Evolutionary conservation across 2,113 vertebrate genomes (phyloP), one percentile per base, ranked within the genome.

Genomic region (Tychaedon coryphoeus): DNA sequence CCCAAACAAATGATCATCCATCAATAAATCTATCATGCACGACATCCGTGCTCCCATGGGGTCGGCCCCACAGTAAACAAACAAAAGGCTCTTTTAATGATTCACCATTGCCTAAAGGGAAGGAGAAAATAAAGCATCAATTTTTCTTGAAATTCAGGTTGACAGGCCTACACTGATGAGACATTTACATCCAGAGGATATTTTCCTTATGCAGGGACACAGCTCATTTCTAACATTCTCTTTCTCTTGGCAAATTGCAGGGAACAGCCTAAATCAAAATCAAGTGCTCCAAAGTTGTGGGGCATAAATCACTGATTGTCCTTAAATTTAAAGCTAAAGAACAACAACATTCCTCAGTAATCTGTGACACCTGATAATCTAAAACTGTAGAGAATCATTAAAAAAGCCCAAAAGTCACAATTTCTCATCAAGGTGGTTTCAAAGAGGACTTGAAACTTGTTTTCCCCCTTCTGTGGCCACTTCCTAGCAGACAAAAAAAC

Each of bases 341-440:
- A 6, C 20, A 87, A 45, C 15, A 72, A 19, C 12, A 19, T 42
- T 66, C 26, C 17, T 86, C 25, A 38, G 24, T 17, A 51, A 17
- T 24, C 28, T 56, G 33, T 14, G 8, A 67, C 19, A 54, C 15
- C 5, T 60, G 23, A 45, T 86, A 36, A 18, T 31, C 9, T 86
- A 61, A 83, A 88, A n/a, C 31, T 53, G 45, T 48, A 26, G 29
- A 38, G 22, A 57, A 43, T 26, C 10, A 45, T 54, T 58, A 16
- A 42, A 56, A 77, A 67, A 33, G 0, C 3, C 20, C 23, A 0
- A 9, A 64, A 66, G 10, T 3, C 3, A 15, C 12, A 69, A 53
- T 53, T 65, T 53, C 9, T 33, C 2, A 4, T 50, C 12, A 57
- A 31, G 2, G 3, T 26, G 4, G 23, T 66, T 73, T 51, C 38